Evolutionary conservation across 2,797 vertebrate species (phyloP).

Genomic region (Acipenser ruthenus): DNA sequence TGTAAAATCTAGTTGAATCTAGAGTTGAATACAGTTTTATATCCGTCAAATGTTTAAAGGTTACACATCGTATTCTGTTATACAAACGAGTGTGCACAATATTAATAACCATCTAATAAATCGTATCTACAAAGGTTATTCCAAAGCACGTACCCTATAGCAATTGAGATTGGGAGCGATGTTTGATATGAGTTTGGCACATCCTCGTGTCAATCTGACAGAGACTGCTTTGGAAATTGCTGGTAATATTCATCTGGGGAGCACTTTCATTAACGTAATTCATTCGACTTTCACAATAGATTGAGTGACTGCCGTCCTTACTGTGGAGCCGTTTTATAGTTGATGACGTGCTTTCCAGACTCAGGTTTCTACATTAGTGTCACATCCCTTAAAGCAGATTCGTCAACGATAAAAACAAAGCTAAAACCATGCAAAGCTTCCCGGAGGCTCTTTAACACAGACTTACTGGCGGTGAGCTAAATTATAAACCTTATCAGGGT

Average conservation of each 20-base stretch:
- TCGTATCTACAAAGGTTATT: too few species aligned
- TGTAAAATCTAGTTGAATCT: not conserved
- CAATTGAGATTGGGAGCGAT: conserved; percentile 24
- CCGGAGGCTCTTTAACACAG: conserved; percentile 26
- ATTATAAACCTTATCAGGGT: too few species aligned
- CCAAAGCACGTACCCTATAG: not conserved
- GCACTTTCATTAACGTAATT: conserved; percentile 75
- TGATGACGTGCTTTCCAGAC: conserved; percentile 68
- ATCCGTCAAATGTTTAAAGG: too few species aligned
- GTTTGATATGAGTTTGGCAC: conserved; percentile 54
- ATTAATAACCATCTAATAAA: too few species aligned
- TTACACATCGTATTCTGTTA: too few species aligned
- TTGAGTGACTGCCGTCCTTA: conserved; percentile 66
- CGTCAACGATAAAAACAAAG: conserved; percentile 32
- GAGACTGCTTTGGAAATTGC: conserved; percentile 66
- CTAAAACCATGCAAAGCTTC: conserved; percentile 46
- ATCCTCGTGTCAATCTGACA: conserved; percentile 63
- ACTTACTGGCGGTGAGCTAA: too few species aligned
- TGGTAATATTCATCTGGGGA: conserved; percentile 74
- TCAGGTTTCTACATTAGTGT: conserved; percentile 55
- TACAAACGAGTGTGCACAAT: too few species aligned
- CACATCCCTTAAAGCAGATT: conserved; percentile 57
- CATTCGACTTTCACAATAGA: conserved; percentile 77
- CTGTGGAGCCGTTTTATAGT: conserved; percentile 67
- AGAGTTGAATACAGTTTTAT: not conserved